Conservation (phyloP, 2,888 invertebrate species). For the Temnothorax rugatulus region DNA sequence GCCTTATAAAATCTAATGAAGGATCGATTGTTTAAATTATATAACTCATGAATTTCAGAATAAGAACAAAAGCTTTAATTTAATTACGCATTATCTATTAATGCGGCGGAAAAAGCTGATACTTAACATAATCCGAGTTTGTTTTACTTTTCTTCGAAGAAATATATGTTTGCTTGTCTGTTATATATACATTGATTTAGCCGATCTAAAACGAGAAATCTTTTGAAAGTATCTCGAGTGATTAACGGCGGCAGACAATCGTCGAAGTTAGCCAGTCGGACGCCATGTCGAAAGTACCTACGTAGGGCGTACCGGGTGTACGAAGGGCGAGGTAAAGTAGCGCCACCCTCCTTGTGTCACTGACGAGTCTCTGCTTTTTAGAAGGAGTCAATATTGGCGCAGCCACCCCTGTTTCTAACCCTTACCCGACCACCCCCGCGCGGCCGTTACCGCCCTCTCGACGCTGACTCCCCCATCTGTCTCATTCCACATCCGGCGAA, state of each 20-base stretch:
- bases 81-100: not conserved
- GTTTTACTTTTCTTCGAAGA: not conserved
- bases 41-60: not conserved
- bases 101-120: not conserved
- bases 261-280: constrained; percentile 50
- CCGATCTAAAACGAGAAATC: not conserved
- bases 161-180: not conserved
- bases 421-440: constrained; percentile 65
- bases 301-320: constrained; percentile 66
- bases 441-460: constrained; percentile 72
- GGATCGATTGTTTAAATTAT: constrained; percentile 7
- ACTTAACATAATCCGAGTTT: not conserved
- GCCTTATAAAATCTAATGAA: constrained; percentile 18
- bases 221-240: not conserved
- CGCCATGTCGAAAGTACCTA: constrained; percentile 64
- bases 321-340: constrained; percentile 74
- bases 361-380: constrained; percentile 77
- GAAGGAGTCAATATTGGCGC: constrained; percentile 85
- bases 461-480: constrained; percentile 71
- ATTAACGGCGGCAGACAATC: constrained; percentile 24
- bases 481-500: constrained; percentile 71
- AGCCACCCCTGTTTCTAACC: constrained; percentile 81
- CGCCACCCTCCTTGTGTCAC: constrained; percentile 79
- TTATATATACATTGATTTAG: not conserved
- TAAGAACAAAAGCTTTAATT: constrained; percentile 5